Base-by-base conservation (phyloP, 2,797 vertebrate genomes). In the Nothura maculosa region DNA sequence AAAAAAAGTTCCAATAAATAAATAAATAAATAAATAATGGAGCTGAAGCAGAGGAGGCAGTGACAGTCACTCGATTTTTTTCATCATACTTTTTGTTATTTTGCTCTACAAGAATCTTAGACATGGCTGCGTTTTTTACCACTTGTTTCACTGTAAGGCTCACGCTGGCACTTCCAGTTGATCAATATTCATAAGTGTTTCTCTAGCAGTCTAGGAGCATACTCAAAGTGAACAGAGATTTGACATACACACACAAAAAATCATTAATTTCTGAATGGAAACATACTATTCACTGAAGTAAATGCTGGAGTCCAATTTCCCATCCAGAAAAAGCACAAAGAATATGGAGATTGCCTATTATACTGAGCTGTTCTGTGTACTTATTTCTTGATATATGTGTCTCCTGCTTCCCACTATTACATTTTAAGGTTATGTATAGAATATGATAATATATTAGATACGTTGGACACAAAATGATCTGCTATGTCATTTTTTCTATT, bases 101-200 rank as follows among this genome's bases (percentile, higher is more conserved):
- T 19, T 76, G 7, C 4, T 69, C 60, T 48, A 66, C 52, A 63
- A 66, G 47, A 63, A 28, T 28, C 27, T 92, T 70, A 47, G 16
- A 7, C 40, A 66, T 7, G 24, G 50, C 40, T 50, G 6, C 9
- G 4, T 0, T 4, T 40, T 88, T 50, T 75, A 34, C 69, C 0
- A 42, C 38, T 90, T 62, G 1, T 54, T 79, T 79, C n/a, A 55
- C 45, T 40, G 3, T 58, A 82, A 85, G 13, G 16, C 8, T 79
- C 21, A 70, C 32, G 24, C 24, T 77, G 43, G 6, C 6, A 48
- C 17, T 84, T 84, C n/a, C 15, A 90, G 3, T 8, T 20, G 40
- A 67, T 61, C 34, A 76, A 67, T 61, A 73, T 25, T 68, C 54
- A 43, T 57, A 43, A 28, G 9, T 66, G 28, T 68, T 93, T 76